Base-by-base conservation (phyloP, 2,113 vertebrate genomes). In the Numida meleagris region DNA sequence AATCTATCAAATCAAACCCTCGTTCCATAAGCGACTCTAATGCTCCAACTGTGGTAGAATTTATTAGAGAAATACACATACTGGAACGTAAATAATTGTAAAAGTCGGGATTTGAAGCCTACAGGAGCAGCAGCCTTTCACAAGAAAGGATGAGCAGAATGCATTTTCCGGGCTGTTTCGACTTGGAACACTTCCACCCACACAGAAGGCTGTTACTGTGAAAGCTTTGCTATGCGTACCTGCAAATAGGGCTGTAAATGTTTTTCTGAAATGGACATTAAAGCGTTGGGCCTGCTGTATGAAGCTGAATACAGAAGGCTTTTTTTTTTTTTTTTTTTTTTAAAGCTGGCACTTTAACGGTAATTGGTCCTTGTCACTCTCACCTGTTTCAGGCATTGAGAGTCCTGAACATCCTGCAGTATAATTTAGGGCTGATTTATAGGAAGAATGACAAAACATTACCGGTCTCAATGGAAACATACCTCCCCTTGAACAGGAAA, bases 141-240 rank as follows among this genome's bases (percentile, higher is more conserved):
- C 1, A 4, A 13, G 65, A 13, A 40, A 6, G 4, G 58, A 18
- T 18, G 46, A 57, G 68, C 80, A 66, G 29, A 8, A 14, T 0
- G 10, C 23, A 29, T 18, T 20, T 10, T 7, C 65, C 9, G 43
- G 31, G 55, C 27, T 68, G 33, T 3, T 34, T 18, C 1, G 17
- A 27, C 43, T 43, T 10, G 5, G 14, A 16, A 2, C 1, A 0
- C 45, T 74, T 59, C 58, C 67, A 38, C 25, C 36, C n/a, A 14
- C 38, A 10, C 14, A 0, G 1, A 2, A 27, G 40, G 42, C 43
- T 33, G 7, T 33, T 42, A 6, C 18, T 4, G 42, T 12, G 31
- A 34, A 7, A 48, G 29, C 33, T 36, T 36, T 34, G 0, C 18
- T 33, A n/a, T 12, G 5, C 1, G 4, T 21, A 25, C 17, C 42